phyloP scores from a whole-genome alignment of 2,888 invertebrate genomes.

The Caenorhabditis doughertyi region DNA sequence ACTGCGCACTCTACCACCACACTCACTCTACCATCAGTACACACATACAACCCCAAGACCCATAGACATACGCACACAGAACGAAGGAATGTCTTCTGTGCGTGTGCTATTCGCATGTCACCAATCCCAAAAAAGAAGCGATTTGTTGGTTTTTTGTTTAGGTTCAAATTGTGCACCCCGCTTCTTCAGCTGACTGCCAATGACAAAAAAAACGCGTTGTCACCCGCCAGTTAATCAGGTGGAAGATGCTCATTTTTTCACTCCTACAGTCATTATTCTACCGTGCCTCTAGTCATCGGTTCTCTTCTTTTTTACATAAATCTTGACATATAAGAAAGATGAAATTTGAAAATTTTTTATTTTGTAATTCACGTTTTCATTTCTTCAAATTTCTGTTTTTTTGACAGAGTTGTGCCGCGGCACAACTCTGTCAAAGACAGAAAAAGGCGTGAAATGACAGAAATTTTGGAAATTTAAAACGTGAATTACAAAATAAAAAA shows the following conservation, averaged over 20 bases:
- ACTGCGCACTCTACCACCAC: conserved; percentile 45
- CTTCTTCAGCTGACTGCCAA: conserved; percentile 38
- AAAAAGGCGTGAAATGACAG: too few species aligned
- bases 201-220: neutral
- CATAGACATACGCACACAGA: conserved; percentile 35
- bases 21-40: conserved; percentile 28
- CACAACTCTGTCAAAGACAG: too few species aligned
- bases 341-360: too few species aligned
- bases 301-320: neutral
- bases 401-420: too few species aligned
- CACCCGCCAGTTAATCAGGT: conserved; percentile 33
- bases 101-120: conserved; percentile 48
- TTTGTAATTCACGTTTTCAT: too few species aligned
- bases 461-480: too few species aligned
- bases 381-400: too few species aligned
- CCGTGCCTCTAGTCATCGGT: conserved; percentile 9
- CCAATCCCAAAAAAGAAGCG: conserved; percentile 37
- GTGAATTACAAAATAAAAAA: too few species aligned
- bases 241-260: conserved; percentile 26
- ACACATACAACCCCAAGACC: conserved; percentile 41
- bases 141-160: conserved; percentile 33
- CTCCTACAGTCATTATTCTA: conserved; percentile 15
- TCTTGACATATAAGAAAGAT: too few species aligned
- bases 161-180: neutral
- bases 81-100: conserved; percentile 35